These are phyloP conservation scores for Lampropteryx suffumata DNA, from an alignment of 2,888 invertebrate genomes.

Conservation along the genomic window DNA sequence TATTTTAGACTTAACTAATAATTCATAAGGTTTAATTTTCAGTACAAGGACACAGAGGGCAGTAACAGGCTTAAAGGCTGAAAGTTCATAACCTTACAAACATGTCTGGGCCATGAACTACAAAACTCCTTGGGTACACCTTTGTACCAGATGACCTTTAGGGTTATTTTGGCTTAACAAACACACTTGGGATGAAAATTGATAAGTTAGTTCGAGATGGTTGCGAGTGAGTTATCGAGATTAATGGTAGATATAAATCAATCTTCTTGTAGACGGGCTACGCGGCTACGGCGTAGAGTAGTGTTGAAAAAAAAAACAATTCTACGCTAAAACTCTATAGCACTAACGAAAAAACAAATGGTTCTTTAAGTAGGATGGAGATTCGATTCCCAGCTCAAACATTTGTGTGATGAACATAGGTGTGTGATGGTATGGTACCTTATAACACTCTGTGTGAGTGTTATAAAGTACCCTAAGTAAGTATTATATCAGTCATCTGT, in stretches of 20 bases:
- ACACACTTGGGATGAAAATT: constrained; percentile 13
- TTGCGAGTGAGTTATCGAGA: constrained; percentile 18
- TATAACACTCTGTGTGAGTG: no score
- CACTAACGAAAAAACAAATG: no score
- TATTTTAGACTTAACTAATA: constrained; percentile 8
- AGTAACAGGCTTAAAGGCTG: constrained; percentile 4
- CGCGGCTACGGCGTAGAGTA: constrained; percentile 20
- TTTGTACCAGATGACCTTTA: constrained; percentile 25
- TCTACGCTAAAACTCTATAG: no score
- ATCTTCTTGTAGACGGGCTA: constrained; percentile 21
- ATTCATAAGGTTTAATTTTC: constrained; percentile 16
- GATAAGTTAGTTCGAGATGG: constrained; percentile 16
- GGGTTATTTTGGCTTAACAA: constrained; percentile 9
- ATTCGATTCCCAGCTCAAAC: no score
- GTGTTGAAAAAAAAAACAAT: no score
- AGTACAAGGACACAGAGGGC: constrained; percentile 13
- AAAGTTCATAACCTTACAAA: constrained; percentile 31
- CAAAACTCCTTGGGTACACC: constrained; percentile 45
- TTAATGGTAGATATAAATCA: constrained; percentile 22
- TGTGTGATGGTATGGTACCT: no score
- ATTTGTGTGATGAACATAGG: no score
- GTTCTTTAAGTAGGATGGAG: no score
- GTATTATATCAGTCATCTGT: no score
- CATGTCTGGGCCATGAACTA: constrained; percentile 49
- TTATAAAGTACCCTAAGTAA: no score